Evolutionary conservation across 2,888 invertebrate species (phyloP), one percentile per base, ranked within the genome.

Genomic region (Sarcophaga rosellei): DNA sequence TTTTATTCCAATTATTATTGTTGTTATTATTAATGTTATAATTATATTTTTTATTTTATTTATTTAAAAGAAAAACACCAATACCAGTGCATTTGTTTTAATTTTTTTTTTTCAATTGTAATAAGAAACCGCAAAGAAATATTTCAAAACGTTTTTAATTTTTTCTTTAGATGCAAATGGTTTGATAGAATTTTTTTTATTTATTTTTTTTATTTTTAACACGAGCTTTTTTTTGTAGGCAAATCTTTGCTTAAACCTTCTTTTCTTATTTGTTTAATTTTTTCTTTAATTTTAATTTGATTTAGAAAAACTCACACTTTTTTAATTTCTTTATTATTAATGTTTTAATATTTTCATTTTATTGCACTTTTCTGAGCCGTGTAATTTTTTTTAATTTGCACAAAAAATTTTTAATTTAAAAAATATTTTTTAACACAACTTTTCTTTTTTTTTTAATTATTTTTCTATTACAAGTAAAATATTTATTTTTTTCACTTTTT

Each of bases 201-300:
- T n/a, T 21, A 23, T 57, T 62, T 53, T 66, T 63, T 23, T 68
- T 69, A 17, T 53, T 62, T 72, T 57, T 75, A n/a, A 53, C 17
- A 53, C 66, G 23, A 72, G 17, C 23, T 78, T 76, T 68, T 35
- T 35, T 69, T 70, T 8, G 20, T 21, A 57, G 59, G 44, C 65
- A 59, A 73, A 82, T 76, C 73, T 82, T 68, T 87, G 23, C 44
- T 72, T 63, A 80, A 47, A 78, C 23, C n/a, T n/a, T 81, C 84
- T 12, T 15, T 4, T 12, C 15, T 53, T 53, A 4, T 53, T 15
- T 53, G 12, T 1, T 3, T 53, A 17, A 81, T 47, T 70, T 57
- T 79, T 62, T 66, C 15, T 57, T 68, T 84, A 63, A 8, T 66
- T 79, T 73, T 69, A 68, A 35, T 10, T 35, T 35, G 10, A 35